Evolutionary conservation across 2,888 invertebrate species (phyloP), one percentile per base, ranked within the genome.

Genomic region (Xylota sylvarum): DNA sequence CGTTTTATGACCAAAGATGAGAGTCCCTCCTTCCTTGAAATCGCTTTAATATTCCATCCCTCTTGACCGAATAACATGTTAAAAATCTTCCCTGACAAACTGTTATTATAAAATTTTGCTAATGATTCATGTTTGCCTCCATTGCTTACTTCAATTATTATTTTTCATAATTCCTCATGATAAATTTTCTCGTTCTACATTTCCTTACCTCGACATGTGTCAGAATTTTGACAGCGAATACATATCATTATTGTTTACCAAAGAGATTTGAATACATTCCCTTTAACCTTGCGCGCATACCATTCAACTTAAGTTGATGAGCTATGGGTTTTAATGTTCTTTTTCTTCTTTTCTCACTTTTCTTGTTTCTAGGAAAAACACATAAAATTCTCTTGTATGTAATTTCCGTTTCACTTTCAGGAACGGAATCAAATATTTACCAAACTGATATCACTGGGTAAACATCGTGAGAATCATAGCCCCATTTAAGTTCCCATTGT

Each of bases 341-440:
- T 3, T 35, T 35, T 65, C 10, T 9, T 27, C 14, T 5, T 12
- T 37, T 4, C 4, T 17, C 23, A 23, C 23, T 23, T 23, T 3
- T 3, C 32, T 14, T 37, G 6, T 52, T 73, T 17, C n/a, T n/a
- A 67, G 77, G 67, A 19, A 60, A 69, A 60, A 50, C 17, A 4
- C 30, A 50, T 52, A 50, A 14, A 48, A 37, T 50, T 4, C 43
- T 77, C 30, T 17, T 23, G 46, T 77, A 58, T 48, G 56, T 77
- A 58, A 77, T 69, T 77, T 60, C 77, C 69, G 32, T 52, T 78
- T 60, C 30, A 69, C 60, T 52, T 60, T 52, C 58, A 9, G 56
- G 48, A 48, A 27, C 46, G 50, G 14, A 69, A 50, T 69, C 69
- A 78, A 69, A 69, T 78, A 78, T 78, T 78, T 78, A 78, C 77